These are phyloP conservation scores for Micrastur ruficollis DNA, from an alignment of 2,797 vertebrate species.

Conservation along the genomic window DNA sequence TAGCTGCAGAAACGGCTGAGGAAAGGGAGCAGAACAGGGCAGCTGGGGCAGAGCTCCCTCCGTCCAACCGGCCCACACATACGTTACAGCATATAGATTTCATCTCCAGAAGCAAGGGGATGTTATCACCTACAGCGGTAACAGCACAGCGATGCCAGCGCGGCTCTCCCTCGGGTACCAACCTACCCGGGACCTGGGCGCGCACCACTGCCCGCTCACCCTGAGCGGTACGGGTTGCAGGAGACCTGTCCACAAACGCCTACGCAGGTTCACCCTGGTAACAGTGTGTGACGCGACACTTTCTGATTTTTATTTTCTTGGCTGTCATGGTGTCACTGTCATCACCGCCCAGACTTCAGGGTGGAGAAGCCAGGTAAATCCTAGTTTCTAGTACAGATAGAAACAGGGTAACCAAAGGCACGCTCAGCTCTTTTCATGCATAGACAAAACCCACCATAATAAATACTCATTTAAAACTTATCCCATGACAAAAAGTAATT, in stretches of 20 bases:
- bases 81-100: neutral
- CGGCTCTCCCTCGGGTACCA: too few relatives aligned
- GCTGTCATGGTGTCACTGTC: neutral
- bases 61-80: too few relatives aligned
- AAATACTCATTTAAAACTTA: neutral
- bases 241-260: accelerated
- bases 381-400: neutral
- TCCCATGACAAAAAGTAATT: neutral
- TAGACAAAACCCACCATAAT: neutral
- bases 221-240: too few relatives aligned
- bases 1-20: accelerated
- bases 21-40: neutral
- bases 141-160: neutral
- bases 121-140: accelerated
- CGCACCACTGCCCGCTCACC: accelerated
- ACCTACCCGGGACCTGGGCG: neutral
- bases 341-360: neutral
- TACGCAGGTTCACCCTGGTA: neutral
- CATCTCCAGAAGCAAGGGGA: neutral
- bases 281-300: too few relatives aligned
- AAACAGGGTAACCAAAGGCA: neutral
- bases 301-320: neutral
- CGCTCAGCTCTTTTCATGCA: neutral
- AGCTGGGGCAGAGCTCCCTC: neutral
- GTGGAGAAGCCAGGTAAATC: neutral